Evolutionary conservation across 2,797 vertebrate genomes (phyloP).

Genomic region (Myotis planiceps): DNA sequence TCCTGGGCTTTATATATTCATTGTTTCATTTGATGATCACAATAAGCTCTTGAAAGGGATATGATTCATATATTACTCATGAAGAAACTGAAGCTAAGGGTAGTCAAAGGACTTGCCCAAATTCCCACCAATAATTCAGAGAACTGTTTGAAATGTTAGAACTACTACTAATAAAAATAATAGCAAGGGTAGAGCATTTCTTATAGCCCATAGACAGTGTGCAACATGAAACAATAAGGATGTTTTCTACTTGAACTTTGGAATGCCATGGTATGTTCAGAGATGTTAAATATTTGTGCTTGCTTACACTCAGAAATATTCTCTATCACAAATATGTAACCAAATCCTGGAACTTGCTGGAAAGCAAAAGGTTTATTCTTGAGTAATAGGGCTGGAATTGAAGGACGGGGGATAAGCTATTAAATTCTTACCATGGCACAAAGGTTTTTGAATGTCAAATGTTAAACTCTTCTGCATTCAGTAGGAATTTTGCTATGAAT

Average conservation of each 20-base stretch:
- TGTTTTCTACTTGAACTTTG: neutral
- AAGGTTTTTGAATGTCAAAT: constrained; percentile 67
- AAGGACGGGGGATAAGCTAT: neutral
- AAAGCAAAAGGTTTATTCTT: constrained; percentile 36
- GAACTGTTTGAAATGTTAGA: neutral
- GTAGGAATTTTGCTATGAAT: constrained; percentile 55
- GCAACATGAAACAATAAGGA: neutral
- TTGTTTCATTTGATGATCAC: neutral
- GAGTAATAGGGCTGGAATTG: neutral
- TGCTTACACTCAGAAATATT: neutral
- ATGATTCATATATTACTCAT: neutral
- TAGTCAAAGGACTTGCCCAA: neutral
- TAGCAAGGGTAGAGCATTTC: neutral
- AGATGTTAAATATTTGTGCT: neutral
- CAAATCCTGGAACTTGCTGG: neutral
- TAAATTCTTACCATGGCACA: constrained; percentile 60
- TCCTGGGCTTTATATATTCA: neutral
- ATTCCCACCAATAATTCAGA: neutral
- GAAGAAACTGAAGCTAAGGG: neutral
- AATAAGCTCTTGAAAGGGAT: neutral
- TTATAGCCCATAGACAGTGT: too few species aligned
- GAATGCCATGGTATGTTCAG: neutral
- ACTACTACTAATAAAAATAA: neutral
- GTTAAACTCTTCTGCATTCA: constrained; percentile 36
- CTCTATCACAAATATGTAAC: neutral